Evolutionary conservation across 2,888 invertebrate genomes (phyloP).

Genomic region (Polyommatus icarus): DNA sequence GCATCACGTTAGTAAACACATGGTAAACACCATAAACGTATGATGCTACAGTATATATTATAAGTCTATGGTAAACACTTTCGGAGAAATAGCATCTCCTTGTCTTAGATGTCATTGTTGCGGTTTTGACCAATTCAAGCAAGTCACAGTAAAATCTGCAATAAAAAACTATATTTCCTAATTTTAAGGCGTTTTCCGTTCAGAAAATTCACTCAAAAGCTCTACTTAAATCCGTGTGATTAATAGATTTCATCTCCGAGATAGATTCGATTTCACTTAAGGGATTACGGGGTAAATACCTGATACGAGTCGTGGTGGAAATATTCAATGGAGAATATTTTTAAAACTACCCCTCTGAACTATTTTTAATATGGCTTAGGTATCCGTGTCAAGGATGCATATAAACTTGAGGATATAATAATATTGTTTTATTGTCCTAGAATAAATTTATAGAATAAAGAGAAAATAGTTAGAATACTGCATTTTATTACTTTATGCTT

Average conservation of each 20-base stretch:
- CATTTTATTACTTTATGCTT: not conserved
- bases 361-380: not conserved
- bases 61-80: not conserved
- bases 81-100: not conserved
- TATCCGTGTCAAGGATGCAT: not conserved
- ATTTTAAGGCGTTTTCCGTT: not conserved
- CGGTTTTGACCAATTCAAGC: not conserved
- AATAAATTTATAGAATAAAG: not conserved
- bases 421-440: not conserved
- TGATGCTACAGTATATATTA: no score
- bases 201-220: not conserved
- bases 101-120: not conserved
- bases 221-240: not conserved
- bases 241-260: not conserved
- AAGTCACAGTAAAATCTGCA: not conserved
- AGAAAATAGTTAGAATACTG: not conserved
- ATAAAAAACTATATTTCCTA: not conserved
- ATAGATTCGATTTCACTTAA: not conserved
- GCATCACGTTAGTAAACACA: not conserved
- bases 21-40: no score
- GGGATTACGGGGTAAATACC: not conserved
- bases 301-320: not conserved
- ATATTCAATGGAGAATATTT: constrained; percentile 16
- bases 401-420: not conserved
- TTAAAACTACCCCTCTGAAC: not conserved